Base-by-base conservation (phyloP, 2,888 invertebrate species). In the Diogma glabrata region DNA sequence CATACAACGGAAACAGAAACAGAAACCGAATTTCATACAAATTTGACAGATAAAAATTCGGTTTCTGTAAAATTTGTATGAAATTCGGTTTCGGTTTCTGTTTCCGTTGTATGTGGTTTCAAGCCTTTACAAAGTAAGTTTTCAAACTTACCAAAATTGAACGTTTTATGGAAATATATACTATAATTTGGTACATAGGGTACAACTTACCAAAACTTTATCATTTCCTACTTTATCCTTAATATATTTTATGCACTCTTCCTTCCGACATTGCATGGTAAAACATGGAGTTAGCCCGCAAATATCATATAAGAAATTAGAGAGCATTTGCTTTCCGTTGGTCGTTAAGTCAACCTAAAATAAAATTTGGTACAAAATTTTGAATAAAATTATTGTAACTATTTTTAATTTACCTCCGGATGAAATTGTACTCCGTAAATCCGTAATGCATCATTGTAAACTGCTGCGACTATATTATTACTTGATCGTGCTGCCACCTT, bases 371-470 rank as follows among this genome's bases (percentile, higher is more conserved):
- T 4, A 3, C 10, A 30, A 30, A n/a, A n/a, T 36, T n/a, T 12
- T 12, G 12, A 8, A 36, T 14, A 16, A 4, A 36, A 36, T 36
- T 36, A 16, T 14, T n/a, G n/a, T n/a, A n/a, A n/a, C n/a, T n/a
- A n/a, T n/a, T n/a, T n/a, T n/a, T n/a, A n/a, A n/a, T n/a, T n/a
- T 57, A 84, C 92, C 76, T 99, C 97, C 0, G 97, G 99, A 71
- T 99, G 99, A 72, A 99, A 99, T 74, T 99, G 99, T 55, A 99
- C 87, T 23, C 97, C 99, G 65, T 93, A 96, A 53, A 95, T 77
- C 51, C 87, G 80, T 68, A 85, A 75, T 65, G 87, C 86, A 64
- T 95, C 94, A 73, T 91, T 90, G 62, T 87, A 87, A 62, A 99
- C 88, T 52, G 88, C 96, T 10, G 90, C 85, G 58, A 91, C 79